phyloP scores from a whole-genome alignment of 2,113 vertebrate genomes.

The Gasterosteus nipponicus region DNA sequence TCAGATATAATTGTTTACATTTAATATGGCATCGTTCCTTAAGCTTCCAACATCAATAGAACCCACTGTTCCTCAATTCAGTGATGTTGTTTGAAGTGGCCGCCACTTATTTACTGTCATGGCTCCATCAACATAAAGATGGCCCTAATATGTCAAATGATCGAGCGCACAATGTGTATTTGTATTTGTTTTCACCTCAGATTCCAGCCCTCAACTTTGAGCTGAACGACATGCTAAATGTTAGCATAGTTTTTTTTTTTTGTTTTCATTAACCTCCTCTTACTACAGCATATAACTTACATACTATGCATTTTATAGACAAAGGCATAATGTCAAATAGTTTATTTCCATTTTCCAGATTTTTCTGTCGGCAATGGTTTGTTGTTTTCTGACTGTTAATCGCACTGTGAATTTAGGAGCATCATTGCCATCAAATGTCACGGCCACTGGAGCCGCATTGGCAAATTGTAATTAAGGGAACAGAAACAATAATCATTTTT shows the following conservation, averaged over 20 bases:
- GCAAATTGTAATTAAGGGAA: conserved; percentile 29
- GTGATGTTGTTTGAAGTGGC: neutral
- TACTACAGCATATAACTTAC: neutral
- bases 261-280: neutral
- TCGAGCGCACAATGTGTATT: neutral
- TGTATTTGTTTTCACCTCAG: neutral
- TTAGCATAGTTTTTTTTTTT: neutral
- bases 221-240: neutral
- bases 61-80: neutral
- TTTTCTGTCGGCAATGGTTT: neutral
- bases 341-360: neutral
- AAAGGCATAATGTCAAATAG: neutral
- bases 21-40: neutral
- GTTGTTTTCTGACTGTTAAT: neutral
- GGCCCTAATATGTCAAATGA: neutral
- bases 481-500: conserved; percentile 58
- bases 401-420: neutral
- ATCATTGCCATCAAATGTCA: conserved; percentile 1
- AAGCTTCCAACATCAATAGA: neutral
- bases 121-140: neutral
- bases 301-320: neutral
- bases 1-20: neutral
- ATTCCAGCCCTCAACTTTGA: neutral
- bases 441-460: conserved; percentile 1
- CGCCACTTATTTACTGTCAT: neutral